Evolutionary conservation across 2,113 vertebrate genomes (phyloP).

Genomic region (Myodes glareolus): DNA sequence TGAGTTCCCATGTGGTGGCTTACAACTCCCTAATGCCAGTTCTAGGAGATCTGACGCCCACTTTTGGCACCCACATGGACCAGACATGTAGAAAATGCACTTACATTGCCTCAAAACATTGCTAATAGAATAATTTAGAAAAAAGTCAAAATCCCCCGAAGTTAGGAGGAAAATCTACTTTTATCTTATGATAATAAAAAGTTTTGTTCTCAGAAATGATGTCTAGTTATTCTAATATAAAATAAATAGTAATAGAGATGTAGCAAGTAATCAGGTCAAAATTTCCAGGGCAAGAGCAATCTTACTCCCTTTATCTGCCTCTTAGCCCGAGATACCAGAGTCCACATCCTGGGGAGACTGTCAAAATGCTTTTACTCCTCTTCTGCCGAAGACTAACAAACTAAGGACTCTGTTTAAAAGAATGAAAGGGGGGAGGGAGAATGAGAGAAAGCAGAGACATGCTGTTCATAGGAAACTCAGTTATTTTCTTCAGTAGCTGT

Average conservation of each 20-base stretch:
- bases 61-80: not conserved
- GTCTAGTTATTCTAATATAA: not conserved
- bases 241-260: not conserved
- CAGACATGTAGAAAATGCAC: not conserved
- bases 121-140: not conserved
- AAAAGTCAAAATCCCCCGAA: not conserved
- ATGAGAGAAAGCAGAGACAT: not conserved
- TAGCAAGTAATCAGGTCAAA: not conserved
- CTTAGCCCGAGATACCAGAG: not conserved
- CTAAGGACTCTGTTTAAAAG: not conserved
- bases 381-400: not conserved
- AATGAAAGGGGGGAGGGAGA: not conserved
- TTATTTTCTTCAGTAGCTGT: not conserved
- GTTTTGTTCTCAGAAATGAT: slow-evolving; percentile 41
- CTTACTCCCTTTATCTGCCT: not conserved
- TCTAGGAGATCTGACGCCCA: not conserved
- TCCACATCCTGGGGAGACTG: not conserved
- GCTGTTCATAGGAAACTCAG: not conserved
- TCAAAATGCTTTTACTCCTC: not conserved
- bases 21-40: not conserved
- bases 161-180: not conserved
- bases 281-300: not conserved
- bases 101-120: not conserved
- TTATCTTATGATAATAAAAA: not conserved
- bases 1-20: too few relatives aligned